Percentiles rank a stretch among this genome's conserved stretches.
These are phyloP conservation scores for Myotis lucifugus DNA, from an alignment of 2,113 vertebrate genomes.

Conservation along the genomic window DNA sequence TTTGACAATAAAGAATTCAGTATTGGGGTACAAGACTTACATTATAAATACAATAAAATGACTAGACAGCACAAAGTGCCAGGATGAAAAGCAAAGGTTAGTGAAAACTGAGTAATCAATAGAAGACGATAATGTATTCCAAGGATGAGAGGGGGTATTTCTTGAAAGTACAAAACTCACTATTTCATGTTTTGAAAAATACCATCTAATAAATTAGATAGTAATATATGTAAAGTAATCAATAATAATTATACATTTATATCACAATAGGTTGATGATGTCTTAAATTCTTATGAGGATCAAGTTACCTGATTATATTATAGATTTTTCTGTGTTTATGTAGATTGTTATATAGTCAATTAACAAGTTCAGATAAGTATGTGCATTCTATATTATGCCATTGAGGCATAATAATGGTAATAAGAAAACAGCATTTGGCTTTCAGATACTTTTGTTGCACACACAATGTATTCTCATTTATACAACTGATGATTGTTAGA, in stretches of 20 bases:
- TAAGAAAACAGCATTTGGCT: not conserved
- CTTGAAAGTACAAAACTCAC: not conserved
- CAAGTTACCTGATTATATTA: not conserved
- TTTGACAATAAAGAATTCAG: not conserved
- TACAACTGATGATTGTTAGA: not conserved
- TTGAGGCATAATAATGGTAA: not conserved
- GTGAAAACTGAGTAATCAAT: not conserved
- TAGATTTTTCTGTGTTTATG: not conserved
- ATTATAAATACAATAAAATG: not conserved
- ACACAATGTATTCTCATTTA: not conserved
- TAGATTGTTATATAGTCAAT: not conserved
- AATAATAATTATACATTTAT: not conserved
- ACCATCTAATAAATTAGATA: not conserved
- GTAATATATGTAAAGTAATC: not conserved
- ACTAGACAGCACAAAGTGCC: not conserved
- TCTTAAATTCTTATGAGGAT: not conserved
- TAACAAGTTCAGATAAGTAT: not conserved
- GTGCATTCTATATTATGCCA: not conserved
- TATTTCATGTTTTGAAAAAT: not conserved
- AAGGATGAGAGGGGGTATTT: not conserved
- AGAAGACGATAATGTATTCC: not conserved
- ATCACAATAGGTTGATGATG: not conserved
- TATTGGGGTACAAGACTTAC: not conserved
- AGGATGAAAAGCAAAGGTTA: constrained; percentile 1
- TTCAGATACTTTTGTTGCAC: not conserved